These are phyloP conservation scores for Vanessa atalanta DNA, from an alignment of 1,140 invertebrate genomes.

Conservation along the genomic window DNA sequence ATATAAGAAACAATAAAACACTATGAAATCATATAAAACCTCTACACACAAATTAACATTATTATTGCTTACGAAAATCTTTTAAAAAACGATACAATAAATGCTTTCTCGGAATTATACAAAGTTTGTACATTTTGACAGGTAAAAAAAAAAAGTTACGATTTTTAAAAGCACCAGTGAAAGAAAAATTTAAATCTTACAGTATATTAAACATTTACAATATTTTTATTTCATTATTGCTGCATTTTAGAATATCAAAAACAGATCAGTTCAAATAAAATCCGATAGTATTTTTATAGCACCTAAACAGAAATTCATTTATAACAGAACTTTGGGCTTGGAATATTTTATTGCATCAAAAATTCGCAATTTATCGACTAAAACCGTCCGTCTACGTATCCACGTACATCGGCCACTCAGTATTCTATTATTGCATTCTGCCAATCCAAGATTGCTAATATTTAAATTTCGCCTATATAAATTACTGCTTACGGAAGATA, in stretches of 20 bases:
- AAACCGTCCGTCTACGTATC: neutral
- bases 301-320: neutral
- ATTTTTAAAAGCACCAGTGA: constrained; percentile 47
- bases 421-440: constrained; percentile 44
- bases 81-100: constrained; percentile 46
- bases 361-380: neutral
- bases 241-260: constrained; percentile 7
- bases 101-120: constrained; percentile 59
- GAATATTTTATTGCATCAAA: neutral
- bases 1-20: constrained; percentile 37
- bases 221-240: constrained; percentile 11
- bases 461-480: constrained; percentile 19
- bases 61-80: constrained; percentile 37
- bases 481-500: constrained; percentile 19
- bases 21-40: constrained; percentile 41
- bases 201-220: constrained; percentile 10
- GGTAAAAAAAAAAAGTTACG: constrained; percentile 26
- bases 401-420: neutral
- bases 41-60: constrained; percentile 46
- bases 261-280: constrained; percentile 5
- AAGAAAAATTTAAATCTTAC: constrained; percentile 19
- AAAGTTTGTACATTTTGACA: constrained; percentile 47
- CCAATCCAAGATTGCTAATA: constrained; percentile 34
- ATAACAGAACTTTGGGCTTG: neutral
- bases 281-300: constrained; percentile 6